A percentile compares a stretch with the other conserved stretches of the same genome.
Conservation (phyloP, 2,113 vertebrate species). For the Rhizomys pruinosus region DNA sequence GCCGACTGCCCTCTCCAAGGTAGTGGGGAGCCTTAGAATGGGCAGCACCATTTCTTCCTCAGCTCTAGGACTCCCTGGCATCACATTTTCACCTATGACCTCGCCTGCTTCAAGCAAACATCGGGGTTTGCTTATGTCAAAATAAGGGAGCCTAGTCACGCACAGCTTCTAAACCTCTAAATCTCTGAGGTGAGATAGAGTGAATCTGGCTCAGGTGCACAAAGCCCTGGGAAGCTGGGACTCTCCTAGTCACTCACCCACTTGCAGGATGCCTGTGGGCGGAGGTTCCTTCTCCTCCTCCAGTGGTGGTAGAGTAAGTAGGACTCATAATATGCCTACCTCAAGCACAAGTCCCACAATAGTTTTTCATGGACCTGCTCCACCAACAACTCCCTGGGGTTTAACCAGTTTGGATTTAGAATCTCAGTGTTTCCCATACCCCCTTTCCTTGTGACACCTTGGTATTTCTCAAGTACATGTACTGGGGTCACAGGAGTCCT, state of each 20-base stretch:
- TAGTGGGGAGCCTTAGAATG: background rate
- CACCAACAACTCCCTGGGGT: background rate
- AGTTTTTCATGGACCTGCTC: background rate
- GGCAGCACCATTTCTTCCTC: background rate
- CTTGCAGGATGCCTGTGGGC: background rate
- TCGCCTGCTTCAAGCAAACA: background rate
- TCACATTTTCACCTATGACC: background rate
- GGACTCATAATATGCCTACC: background rate
- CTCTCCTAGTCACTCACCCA: background rate
- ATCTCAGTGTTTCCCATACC: background rate
- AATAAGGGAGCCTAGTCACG: background rate
- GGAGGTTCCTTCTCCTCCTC: slow-evolving; percentile 17
- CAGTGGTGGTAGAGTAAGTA: background rate
- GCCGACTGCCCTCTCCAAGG: background rate
- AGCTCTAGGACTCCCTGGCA: background rate
- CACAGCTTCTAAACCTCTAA: background rate
- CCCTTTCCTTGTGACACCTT: background rate
- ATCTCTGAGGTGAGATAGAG: background rate
- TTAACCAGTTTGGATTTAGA: slow-evolving; percentile 47
- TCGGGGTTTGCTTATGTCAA: background rate
- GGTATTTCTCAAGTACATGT: background rate
- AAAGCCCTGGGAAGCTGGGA: background rate
- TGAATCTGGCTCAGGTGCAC: background rate
- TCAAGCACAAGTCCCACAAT: background rate
- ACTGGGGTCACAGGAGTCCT: background rate